A percentile compares a stretch with the other conserved stretches of the same genome.
Conservation (phyloP, 1,140 invertebrate species). For the Temnothorax curvispinosus region DNA sequence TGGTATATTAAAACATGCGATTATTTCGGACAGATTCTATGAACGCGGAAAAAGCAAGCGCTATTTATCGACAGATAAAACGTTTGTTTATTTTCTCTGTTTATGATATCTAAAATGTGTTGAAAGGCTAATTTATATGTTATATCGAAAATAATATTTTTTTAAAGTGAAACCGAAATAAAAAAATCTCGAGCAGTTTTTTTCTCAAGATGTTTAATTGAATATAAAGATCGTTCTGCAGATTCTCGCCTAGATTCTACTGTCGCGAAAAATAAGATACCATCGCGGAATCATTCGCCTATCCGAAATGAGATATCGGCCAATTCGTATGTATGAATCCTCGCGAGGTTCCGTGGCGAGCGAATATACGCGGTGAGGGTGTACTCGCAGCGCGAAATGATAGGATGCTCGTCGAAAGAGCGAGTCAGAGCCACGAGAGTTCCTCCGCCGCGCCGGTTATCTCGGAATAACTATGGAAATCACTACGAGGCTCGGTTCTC, state of each 20-base stretch:
- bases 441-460: slow-evolving; percentile 74
- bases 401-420: slow-evolving; percentile 71
- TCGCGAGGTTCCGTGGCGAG: slow-evolving; percentile 40
- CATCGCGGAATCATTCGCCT: neutral
- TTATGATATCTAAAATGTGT: neutral
- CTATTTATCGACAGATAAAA: slow-evolving; percentile 30
- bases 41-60: neutral
- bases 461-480: slow-evolving; percentile 82
- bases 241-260: neutral
- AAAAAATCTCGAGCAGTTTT: neutral
- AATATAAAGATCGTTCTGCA: neutral
- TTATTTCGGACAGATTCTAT: neutral
- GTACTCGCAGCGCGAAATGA: slow-evolving; percentile 70
- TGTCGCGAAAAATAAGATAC: neutral
- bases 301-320: neutral
- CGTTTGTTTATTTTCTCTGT: neutral
- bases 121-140: neutral
- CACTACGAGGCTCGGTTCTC: slow-evolving; percentile 77
- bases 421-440: slow-evolving; percentile 60
- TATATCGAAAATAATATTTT: slow-evolving; percentile 1
- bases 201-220: neutral
- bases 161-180: neutral
- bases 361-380: slow-evolving; percentile 50
- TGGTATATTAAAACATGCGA: slow-evolving; percentile 29
- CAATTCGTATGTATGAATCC: slow-evolving; percentile 43